phyloP scores from a whole-genome alignment of 2,888 invertebrate species.

The Drosophila fulvimacula region DNA sequence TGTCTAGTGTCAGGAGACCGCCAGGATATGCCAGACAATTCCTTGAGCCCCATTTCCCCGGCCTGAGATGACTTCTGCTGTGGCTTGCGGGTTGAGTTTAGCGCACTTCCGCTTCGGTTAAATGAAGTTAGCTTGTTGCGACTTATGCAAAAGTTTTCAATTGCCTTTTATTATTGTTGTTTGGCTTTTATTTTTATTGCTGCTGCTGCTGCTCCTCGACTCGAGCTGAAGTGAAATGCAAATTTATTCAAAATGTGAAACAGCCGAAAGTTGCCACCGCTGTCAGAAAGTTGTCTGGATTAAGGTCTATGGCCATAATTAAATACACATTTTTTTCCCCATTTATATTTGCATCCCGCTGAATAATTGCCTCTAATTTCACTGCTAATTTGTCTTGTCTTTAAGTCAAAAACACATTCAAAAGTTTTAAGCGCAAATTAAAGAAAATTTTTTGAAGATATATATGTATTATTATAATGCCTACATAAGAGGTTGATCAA shows the following conservation, averaged over 20 bases:
- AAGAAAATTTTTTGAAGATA: not conserved
- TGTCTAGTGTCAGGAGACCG: conserved; percentile 34
- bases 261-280: conserved; percentile 49
- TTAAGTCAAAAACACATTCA: conserved; percentile 11
- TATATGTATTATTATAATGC: not conserved
- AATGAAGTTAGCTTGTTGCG: conserved; percentile 69
- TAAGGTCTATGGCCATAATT: conserved; percentile 69
- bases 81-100: conserved; percentile 6
- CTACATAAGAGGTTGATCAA: too few relatives aligned
- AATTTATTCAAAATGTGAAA: conserved; percentile 79
- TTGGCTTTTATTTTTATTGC: conserved; percentile 51
- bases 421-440: conserved; percentile 13
- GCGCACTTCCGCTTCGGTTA: conserved; percentile 28
- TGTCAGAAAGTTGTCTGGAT: conserved; percentile 58
- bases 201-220: conserved; percentile 30
- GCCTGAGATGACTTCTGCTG: not conserved
- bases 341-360: conserved; percentile 75
- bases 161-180: conserved; percentile 79
- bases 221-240: conserved; percentile 76
- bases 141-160: conserved; percentile 82
- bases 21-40: conserved; percentile 16
- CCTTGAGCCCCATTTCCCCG: conserved; percentile 1
- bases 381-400: conserved; percentile 46
- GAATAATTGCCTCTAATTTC: conserved; percentile 74
- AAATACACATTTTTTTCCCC: conserved; percentile 74